A percentile compares a stretch with the other conserved stretches of the same genome.
These are phyloP conservation scores for Chamaea fasciata DNA, from an alignment of 2,113 vertebrate genomes.

Conservation along the genomic window DNA sequence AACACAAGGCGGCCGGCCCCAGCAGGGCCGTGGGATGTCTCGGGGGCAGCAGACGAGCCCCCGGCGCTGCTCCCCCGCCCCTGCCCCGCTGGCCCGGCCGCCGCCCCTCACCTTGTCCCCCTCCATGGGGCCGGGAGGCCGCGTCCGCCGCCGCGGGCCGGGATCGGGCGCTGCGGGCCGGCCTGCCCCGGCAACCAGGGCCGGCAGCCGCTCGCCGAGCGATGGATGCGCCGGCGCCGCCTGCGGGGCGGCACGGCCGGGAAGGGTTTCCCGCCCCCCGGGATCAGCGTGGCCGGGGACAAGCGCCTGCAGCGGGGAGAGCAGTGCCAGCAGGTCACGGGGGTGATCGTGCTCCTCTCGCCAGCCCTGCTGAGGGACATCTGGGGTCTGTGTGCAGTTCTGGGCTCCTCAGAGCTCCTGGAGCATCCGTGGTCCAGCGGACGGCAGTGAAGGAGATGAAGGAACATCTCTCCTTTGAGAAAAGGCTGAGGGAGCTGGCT, in stretches of 20 bases:
- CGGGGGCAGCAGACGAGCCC: background rate
- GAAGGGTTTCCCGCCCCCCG: rapidly evolving
- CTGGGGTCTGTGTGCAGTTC: background rate
- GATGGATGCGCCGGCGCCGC: background rate
- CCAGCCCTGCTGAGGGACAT: background rate
- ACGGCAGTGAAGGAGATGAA: too few species aligned
- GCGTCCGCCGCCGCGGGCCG: background rate
- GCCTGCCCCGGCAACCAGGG: constrained; percentile 39
- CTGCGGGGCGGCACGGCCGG: background rate
- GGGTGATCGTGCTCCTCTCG: background rate
- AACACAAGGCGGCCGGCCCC: rapidly evolving
- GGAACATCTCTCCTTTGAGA: background rate
- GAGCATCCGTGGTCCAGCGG: background rate
- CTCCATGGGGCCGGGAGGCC: constrained; percentile 15
- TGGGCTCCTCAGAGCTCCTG: background rate
- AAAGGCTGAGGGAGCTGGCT: background rate
- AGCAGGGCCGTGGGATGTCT: rapidly evolving
- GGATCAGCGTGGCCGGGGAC: rapidly evolving
- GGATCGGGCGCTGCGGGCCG: background rate
- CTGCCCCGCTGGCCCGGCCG: background rate
- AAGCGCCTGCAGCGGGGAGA: rapidly evolving
- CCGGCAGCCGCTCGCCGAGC: background rate
- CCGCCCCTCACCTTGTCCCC: constrained; percentile 46
- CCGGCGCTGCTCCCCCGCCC: rapidly evolving
- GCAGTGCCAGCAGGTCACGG: background rate